Evolutionary conservation across 30 jellyfish, hydroid and myxozoan genomes (phyloP), one percentile per base, ranked within the genome.

Genomic region (Aurelia coerulea): DNA sequence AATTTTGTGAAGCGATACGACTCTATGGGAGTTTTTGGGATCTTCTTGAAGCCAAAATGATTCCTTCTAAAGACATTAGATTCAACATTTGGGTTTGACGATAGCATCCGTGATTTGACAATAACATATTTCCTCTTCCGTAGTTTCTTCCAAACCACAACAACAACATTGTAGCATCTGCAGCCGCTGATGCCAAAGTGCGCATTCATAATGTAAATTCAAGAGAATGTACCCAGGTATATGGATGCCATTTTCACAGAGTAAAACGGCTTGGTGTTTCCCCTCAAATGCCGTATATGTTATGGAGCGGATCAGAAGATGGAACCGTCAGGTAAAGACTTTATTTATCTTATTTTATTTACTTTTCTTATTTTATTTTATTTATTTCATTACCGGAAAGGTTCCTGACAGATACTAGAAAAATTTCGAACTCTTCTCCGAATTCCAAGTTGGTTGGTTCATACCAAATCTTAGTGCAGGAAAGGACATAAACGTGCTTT

Each of bases 261-360:
- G 94, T 95, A 39, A 95, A 95, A 62, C 88, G 97, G 7, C 88
- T 95, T 31, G 99, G 98, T 18, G 97, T 90, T 58, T 49, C 97
- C 7, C 96, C 97, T 10, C 96, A 88, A 14, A 39, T 63, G 84
- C 99, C 99, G 7, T 87, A 56, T 65, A 62, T 90, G 93, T 53
- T 90, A 23, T 95, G 99, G 99, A 86, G 97, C 86, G 98, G 97
- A 10, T 86, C 98, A 33, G 99, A 95, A 78, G 99, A 95, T 90
- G 99, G 99, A 8, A 90, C 99, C 2, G 96, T 95, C 33, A 81
- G 99, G 99, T 95, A 81, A 4, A 37, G 3, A 0, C 56, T 7
- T 9, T 9, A 46, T 46, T 7, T 2, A 46, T 46, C 0, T 7
- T 8, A 19, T 1, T 39, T 23, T 16, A n/a, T 62, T 60, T 1